A percentile compares a stretch with the other conserved stretches of the same genome.
These are phyloP conservation scores for Musca vetustissima DNA, from an alignment of 1,140 invertebrate species.

Conservation along the genomic window DNA sequence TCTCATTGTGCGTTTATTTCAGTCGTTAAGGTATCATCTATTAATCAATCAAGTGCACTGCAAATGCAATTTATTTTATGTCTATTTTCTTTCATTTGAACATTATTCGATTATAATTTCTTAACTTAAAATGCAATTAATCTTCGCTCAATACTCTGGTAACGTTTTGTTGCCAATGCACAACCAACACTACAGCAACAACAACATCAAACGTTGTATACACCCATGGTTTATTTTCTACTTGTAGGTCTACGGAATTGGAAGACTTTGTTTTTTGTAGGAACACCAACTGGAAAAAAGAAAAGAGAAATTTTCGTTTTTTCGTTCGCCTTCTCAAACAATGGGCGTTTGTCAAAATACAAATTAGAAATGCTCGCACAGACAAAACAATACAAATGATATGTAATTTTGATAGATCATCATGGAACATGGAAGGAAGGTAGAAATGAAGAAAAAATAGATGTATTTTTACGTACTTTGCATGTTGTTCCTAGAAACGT, in stretches of 20 bases:
- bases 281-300: not conserved
- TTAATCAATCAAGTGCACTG: constrained; percentile 23
- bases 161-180: constrained; percentile 2
- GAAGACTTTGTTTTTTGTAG: not conserved
- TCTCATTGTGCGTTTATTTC: no score
- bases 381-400: no score
- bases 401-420: no score
- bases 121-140: constrained; percentile 25
- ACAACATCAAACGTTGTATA: not conserved
- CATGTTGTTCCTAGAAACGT: no score
- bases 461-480: no score
- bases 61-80: constrained; percentile 21
- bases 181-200: not conserved
- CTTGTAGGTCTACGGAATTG: not conserved
- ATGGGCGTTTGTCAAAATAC: constrained; percentile 21
- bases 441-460: no score
- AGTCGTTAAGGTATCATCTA: constrained; percentile 14
- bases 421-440: no score
- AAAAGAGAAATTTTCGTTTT: constrained; percentile 13
- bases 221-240: not conserved
- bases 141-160: constrained; percentile 10
- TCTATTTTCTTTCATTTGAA: not conserved
- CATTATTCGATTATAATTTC: constrained; percentile 22
- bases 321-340: not conserved
- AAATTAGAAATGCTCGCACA: no score